Conservation (phyloP, 1,140 invertebrate genomes). For the Hylyphantes graminicola region DNA sequence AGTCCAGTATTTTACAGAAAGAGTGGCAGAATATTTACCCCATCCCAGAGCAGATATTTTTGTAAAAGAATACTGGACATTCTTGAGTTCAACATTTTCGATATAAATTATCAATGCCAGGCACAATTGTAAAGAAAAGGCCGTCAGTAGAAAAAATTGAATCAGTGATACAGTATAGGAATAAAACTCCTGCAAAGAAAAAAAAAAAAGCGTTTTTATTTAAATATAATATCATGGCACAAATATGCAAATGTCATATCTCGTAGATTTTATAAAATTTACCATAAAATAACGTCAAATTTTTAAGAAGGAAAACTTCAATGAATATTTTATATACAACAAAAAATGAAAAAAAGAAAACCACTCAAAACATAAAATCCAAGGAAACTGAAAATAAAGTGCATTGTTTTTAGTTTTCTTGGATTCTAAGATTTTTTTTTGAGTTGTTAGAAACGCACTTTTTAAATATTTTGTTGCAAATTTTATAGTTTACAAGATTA, state of each 20-base stretch:
- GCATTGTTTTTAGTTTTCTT: too few species aligned
- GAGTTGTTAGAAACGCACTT: background rate
- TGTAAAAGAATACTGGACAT: conserved; percentile 51
- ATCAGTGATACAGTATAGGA: conserved; percentile 57
- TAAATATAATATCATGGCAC: background rate
- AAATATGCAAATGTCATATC: too few species aligned
- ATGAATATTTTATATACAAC: too few species aligned
- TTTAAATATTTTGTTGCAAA: background rate
- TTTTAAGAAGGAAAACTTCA: too few species aligned
- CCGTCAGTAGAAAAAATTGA: conserved; percentile 61
- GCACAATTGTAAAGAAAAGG: conserved; percentile 61
- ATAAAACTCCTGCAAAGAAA: conserved; percentile 55
- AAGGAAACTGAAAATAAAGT: too few species aligned
- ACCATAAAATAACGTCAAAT: too few species aligned
- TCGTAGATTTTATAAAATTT: too few species aligned
- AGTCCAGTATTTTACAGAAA: background rate
- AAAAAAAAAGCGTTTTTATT: background rate
- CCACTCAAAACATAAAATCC: too few species aligned
- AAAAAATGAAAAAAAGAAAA: too few species aligned
- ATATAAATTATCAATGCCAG: conserved; percentile 56
- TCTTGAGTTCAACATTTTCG: conserved; percentile 55
- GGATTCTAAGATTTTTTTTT: too few species aligned
- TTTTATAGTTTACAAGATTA: too few species aligned
- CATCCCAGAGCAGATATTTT: conserved; percentile 61
- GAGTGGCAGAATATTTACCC: conserved; percentile 38